Conservation (phyloP, 2,888 invertebrate genomes). For the Ennomos fuscantarius region DNA sequence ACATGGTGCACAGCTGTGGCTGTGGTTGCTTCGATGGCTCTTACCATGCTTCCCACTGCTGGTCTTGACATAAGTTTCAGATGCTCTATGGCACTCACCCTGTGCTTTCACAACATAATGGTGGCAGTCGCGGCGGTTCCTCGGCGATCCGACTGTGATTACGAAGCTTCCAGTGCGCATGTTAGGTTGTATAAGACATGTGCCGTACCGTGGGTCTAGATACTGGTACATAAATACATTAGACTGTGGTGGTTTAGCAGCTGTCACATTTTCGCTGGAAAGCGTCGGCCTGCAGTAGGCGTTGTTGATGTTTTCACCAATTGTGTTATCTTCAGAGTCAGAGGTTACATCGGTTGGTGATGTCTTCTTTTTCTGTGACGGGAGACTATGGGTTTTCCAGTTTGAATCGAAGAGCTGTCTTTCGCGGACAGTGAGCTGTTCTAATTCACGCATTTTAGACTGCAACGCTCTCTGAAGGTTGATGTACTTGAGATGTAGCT, state of each 20-base stretch:
- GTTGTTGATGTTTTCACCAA: slow-evolving; percentile 80
- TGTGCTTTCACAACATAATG: slow-evolving; percentile 87
- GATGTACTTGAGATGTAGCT: slow-evolving; percentile 96
- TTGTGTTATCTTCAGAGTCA: slow-evolving; percentile 72
- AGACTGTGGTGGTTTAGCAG: slow-evolving; percentile 72
- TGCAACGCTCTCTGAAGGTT: slow-evolving; percentile 94
- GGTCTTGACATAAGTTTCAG: slow-evolving; percentile 61
- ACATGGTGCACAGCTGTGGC: slow-evolving; percentile 90
- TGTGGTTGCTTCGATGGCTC: slow-evolving; percentile 67
- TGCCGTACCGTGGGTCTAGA: slow-evolving; percentile 89
- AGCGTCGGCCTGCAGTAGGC: slow-evolving; percentile 91
- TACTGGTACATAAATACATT: slow-evolving; percentile 87
- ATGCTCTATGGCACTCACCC: slow-evolving; percentile 66
- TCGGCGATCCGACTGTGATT: slow-evolving; percentile 88
- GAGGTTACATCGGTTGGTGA: slow-evolving; percentile 80
- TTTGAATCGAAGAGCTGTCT: slow-evolving; percentile 93
- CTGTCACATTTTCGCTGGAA: slow-evolving; percentile 91
- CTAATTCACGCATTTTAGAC: slow-evolving; percentile 93
- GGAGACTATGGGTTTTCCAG: slow-evolving; percentile 96
- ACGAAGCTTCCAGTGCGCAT: slow-evolving; percentile 89
- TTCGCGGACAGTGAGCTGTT: slow-evolving; percentile 92
- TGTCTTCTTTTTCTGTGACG: slow-evolving; percentile 92
- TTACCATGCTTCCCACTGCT: slow-evolving; percentile 67
- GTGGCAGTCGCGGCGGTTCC: slow-evolving; percentile 88
- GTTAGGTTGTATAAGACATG: slow-evolving; percentile 88